phyloP scores from a whole-genome alignment of 2,113 vertebrate genomes.

The Sinocyclocheilus grahami region DNA sequence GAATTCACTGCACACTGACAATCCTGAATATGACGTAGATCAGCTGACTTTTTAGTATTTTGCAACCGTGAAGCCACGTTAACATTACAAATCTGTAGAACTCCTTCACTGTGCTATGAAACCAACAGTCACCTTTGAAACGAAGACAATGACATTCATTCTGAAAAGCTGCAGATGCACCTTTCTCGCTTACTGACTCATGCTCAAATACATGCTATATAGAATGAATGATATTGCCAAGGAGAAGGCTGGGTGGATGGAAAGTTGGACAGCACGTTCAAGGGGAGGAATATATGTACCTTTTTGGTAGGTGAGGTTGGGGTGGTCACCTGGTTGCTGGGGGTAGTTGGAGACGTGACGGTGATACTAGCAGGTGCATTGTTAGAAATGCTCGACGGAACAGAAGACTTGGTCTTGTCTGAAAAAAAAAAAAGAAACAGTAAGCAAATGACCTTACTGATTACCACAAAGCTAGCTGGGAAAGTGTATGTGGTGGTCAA shows the following conservation, averaged over 20 bases:
- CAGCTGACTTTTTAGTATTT: not conserved
- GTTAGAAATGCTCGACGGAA: conserved; percentile 80
- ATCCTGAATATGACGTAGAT: not conserved
- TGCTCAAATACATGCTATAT: not conserved
- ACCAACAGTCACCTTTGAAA: not conserved
- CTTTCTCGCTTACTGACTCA: not conserved
- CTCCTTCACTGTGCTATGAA: not conserved
- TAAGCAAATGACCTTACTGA: not conserved
- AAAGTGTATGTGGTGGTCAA: not conserved
- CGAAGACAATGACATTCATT: not conserved
- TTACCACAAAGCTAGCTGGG: no score
- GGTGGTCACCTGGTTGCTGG: conserved; percentile 84
- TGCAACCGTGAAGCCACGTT: not conserved
- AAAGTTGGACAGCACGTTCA: not conserved
- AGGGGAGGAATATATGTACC: conserved; percentile 74
- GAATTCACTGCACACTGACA: not conserved
- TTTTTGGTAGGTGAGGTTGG: conserved; percentile 94
- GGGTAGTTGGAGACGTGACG: conserved; percentile 78
- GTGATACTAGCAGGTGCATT: conserved; percentile 75
- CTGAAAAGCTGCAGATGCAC: not conserved
- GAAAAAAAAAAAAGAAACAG: conserved; percentile 49
- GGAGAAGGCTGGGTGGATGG: not conserved
- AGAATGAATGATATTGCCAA: not conserved
- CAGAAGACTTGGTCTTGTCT: conserved; percentile 89
- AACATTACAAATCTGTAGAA: not conserved